Evolutionary conservation across 2,113 vertebrate genomes (phyloP), one percentile per base, ranked within the genome.

Genomic region (Carlito syrichta): DNA sequence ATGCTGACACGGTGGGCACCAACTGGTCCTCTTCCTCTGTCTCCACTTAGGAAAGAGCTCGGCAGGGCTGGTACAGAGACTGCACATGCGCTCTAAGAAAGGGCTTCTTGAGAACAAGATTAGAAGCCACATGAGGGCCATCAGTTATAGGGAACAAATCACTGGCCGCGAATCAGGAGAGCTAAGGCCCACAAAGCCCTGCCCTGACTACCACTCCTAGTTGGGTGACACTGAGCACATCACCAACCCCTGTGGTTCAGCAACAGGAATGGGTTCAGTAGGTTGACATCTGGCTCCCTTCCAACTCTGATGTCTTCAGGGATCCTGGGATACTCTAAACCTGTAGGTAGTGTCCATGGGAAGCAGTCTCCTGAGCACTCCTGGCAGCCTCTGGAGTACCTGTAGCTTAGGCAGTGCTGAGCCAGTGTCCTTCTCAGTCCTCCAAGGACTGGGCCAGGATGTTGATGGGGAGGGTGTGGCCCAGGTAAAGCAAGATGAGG

Each of bases 371-470:
- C 43, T 23, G 38, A 32, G 63, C 58, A 30, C 25, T 8, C 71
- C 7, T 32, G 63, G 66, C 40, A 25, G 83, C 25, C 4, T 4
- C 11, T 1, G 20, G 13, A 30, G n/a, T 6, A 3, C 30, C 69
- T 25, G 7, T 23, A 17, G 8, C 78, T 25, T 71, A 7, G 45
- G 45, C 16, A 11, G 2, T 3, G 54, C 68, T 0, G 2, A 77
- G 56, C 43, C 6, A 16, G 20, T 11, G 19, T 25, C 35, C 62
- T 23, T 40, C 40, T 76, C 54, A 3, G 63, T n/a, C 58, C 56
- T 30, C 7, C 6, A 1, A 1, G 5, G n/a, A n/a, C 5, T 3
- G 8, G 73, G 58, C 50, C 74, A 11, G 56, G 56, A 0, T 40
- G 43, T 45, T 22, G 38, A 16, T 3, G 32, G 79, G 43, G 48